Base-by-base conservation (phyloP, 2,888 invertebrate species). In the Heliconius charithonia region DNA sequence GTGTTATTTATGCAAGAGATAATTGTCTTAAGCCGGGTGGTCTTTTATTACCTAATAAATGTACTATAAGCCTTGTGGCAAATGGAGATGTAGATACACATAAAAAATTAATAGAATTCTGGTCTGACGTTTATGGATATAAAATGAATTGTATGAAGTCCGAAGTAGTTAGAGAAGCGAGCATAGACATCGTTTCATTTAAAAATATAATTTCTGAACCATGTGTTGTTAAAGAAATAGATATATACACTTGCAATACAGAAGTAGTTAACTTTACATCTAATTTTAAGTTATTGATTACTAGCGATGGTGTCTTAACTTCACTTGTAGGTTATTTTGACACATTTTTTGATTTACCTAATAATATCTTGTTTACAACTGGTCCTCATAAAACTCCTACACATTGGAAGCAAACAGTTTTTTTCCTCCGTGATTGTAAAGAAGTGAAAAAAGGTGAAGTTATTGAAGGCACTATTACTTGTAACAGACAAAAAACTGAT, bases 361-460 rank as follows among this genome's bases (percentile, higher is more conserved):
- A 96, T 83, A 91, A 95, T 22, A 95, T 98, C 10, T 91, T 95
- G 6, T 97, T 99, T 85, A 97, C 97, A 75, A 99, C 99, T 0
- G 97, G 97, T 1, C 98, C 99, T 4, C 93, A 95, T 63, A 92
- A 95, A 0, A 95, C 96, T 0, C 95, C 96, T 32, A 99, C 99
- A 0, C 99, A 99, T 94, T 99, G 99, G 99, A 98, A 98, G 88
- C 99, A 99, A 90, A 98, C 98, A 0, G 96, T 98, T 2, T 98
- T 99, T 90, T 97, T 97, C 86, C 95, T 99, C 22, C 97, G 96
- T 81, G 96, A 97, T 83, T 96, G 97, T 56, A 95, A 97, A 71
- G 89, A 95, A 72, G 96, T 98, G 0, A 96, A 96, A 82, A 92
- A 96, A 91, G 98, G 97, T 90, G 95, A 96, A 81, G 75, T 93